Conservation (phyloP, 2,888 invertebrate species). For the Mayetiola destructor region DNA sequence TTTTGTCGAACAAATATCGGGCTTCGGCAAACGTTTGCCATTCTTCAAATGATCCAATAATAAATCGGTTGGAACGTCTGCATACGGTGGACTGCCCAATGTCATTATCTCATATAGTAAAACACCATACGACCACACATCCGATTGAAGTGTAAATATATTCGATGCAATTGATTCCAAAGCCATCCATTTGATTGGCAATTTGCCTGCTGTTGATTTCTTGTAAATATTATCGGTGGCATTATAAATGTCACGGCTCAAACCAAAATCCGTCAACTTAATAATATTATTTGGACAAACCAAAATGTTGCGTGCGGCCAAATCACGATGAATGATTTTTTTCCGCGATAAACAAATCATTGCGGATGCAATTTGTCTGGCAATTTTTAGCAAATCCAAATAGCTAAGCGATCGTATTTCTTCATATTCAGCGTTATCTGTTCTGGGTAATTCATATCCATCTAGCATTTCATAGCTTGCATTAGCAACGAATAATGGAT, state of each 20-base stretch:
- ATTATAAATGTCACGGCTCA: constrained; percentile 73
- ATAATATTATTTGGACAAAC: constrained; percentile 59
- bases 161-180: constrained; percentile 70
- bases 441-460: too few relatives aligned
- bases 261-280: constrained; percentile 80
- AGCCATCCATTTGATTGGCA: constrained; percentile 85
- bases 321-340: constrained; percentile 71
- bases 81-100: constrained; percentile 67
- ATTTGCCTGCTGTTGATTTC: constrained; percentile 59
- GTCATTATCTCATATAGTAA: constrained; percentile 78
- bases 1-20: constrained; percentile 54
- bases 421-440: too few relatives aligned
- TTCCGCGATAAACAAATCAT: constrained; percentile 72
- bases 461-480: background rate
- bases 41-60: constrained; percentile 51
- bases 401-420: too few relatives aligned
- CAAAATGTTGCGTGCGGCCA: constrained; percentile 77
- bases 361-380: constrained; percentile 67
- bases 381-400: constrained; percentile 60
- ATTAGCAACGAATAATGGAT: background rate
- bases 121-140: constrained; percentile 88
- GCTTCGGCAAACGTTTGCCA: constrained; percentile 70
- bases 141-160: constrained; percentile 67
- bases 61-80: constrained; percentile 51
- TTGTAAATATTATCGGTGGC: constrained; percentile 69